phyloP scores from a whole-genome alignment of 2,797 vertebrate genomes.

The Sardinella longiceps region DNA sequence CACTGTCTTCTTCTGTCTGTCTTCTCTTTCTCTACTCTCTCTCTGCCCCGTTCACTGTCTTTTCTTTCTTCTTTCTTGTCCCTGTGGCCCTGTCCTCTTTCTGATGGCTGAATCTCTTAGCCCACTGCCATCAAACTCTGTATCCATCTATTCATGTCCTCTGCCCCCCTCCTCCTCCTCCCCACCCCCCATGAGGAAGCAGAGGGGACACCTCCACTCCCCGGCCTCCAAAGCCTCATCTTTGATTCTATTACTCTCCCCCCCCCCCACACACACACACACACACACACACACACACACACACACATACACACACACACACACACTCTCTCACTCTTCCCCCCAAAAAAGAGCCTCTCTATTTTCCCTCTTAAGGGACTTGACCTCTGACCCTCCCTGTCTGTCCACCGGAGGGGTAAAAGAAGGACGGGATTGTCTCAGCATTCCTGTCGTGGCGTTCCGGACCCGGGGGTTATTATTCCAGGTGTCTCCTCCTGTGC shows the following conservation, averaged over 20 bases:
- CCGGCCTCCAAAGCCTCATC: constrained; percentile 46
- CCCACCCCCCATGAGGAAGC: constrained; percentile 23
- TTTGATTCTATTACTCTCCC: constrained; percentile 54
- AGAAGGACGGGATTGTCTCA: constrained; percentile 54
- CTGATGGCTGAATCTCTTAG: background rate
- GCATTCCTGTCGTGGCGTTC: constrained; percentile 28
- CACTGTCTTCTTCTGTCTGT: too few relatives aligned
- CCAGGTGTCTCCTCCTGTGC: constrained; percentile 72
- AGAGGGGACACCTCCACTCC: constrained; percentile 56
- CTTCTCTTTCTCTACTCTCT: background rate
- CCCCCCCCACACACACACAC: too few relatives aligned
- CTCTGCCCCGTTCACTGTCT: background rate
- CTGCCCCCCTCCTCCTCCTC: background rate
- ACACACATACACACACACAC: too few relatives aligned
- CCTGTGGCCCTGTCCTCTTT: background rate
- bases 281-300: too few relatives aligned
- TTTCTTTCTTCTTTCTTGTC: background rate
- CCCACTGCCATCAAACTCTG: background rate
- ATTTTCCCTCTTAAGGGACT: constrained; percentile 44
- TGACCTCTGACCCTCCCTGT: constrained; percentile 49
- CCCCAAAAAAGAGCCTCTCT: constrained; percentile 56
- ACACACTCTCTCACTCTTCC: background rate
- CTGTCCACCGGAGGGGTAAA: constrained; percentile 23
- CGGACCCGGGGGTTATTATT: constrained; percentile 65
- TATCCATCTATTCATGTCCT: background rate